Evolutionary conservation across 2,888 invertebrate species (phyloP), one percentile per base, ranked within the genome.

Genomic region (Dusona sp.): DNA sequence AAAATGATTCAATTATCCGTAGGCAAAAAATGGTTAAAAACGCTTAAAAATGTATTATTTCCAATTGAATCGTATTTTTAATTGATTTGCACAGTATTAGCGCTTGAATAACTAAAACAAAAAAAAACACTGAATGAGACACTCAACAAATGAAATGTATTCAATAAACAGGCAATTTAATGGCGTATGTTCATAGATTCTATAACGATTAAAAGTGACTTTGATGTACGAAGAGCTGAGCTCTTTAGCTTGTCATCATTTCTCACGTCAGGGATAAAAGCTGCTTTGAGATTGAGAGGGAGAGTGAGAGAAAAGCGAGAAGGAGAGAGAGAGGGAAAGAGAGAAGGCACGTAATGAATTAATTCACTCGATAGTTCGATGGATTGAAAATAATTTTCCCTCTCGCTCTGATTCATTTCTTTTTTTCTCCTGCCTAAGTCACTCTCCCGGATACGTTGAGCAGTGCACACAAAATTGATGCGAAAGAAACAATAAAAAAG

Each of bases 331-430:
- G 22, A 51, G 48, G 19, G 19, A 25, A 3, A 29, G 13, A 48
- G 57, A 61, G 13, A 61, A 36, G 19, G 36, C 51, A 36, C 25
- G 54, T 25, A 25, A 78, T 68, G 64, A 78, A 68, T 78, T 78
- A 67, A 78, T 68, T 38, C 38, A 3, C 42, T 78, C 29, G 78
- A 67, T 67, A 67, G 25, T 38, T 67, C 25, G 22, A 77, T n/a
- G 29, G 42, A 42, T 42, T 42, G 42, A 42, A 42, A 29, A 67
- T 38, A 38, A 68, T 54, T 25, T 36, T 68, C 67, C 38, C 29
- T 42, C 61, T 78, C 22, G 11, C 6, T 51, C 25, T 79, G 6
- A 51, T 19, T 70, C 36, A 57, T 33, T 19, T 6, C 19, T 11
- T 2, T 72, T 42, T 68, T 42, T 75, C 36, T 65, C 51, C 8